phyloP scores from a whole-genome alignment of 2,797 vertebrate species.

The Mormyrus proboscirostris region DNA sequence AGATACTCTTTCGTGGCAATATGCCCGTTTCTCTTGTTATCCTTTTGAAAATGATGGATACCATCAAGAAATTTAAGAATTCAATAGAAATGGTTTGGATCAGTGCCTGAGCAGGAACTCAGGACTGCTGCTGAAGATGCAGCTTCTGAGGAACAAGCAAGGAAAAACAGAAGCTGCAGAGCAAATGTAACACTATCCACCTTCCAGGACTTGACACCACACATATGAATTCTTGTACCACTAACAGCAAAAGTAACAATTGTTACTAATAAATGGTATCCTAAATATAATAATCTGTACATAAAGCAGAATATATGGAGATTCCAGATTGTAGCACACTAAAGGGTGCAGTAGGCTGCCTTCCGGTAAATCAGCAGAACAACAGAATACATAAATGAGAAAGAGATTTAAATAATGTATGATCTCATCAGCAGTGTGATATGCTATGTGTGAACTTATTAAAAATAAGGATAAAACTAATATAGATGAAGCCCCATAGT shows the following conservation, averaged over 20 bases:
- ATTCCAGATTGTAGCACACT: neutral
- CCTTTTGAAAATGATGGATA: neutral
- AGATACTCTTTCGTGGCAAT: neutral
- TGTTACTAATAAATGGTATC: neutral
- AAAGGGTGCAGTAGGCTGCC: neutral
- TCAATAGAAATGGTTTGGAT: neutral
- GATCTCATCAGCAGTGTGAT: neutral
- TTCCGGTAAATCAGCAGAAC: neutral
- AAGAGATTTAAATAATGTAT: constrained; percentile 2
- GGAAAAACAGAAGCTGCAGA: neutral
- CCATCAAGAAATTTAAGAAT: neutral
- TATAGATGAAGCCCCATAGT: neutral
- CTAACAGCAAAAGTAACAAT: neutral
- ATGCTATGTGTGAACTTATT: neutral
- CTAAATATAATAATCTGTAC: neutral
- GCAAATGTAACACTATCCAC: neutral
- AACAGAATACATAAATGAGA: neutral
- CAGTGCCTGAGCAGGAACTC: neutral
- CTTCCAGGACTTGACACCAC: neutral
- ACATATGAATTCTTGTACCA: neutral
- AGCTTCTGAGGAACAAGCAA: neutral
- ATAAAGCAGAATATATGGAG: neutral
- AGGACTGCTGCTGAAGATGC: neutral
- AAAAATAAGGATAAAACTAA: neutral
- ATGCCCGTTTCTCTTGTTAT: neutral